These are phyloP conservation scores for Barbus barbus DNA, from an alignment of 2,113 vertebrate genomes.

Conservation along the genomic window DNA sequence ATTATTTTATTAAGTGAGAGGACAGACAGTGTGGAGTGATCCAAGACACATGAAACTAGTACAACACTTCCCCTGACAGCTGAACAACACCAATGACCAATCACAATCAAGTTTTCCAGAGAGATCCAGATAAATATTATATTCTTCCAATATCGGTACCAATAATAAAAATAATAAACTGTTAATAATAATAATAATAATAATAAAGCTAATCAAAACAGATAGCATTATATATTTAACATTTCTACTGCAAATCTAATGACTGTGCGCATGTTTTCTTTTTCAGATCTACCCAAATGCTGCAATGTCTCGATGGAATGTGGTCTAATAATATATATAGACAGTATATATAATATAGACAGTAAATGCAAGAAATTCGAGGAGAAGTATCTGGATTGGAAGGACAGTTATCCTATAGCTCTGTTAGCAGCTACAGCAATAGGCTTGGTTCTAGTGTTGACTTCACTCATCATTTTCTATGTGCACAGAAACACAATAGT, in stretches of 20 bases:
- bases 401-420: conserved; percentile 58
- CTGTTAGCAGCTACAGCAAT: conserved; percentile 56
- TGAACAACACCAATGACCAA: neutral
- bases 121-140: neutral
- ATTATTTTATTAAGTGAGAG: too few species aligned
- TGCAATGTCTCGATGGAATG: conserved; percentile 54
- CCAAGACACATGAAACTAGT: too few species aligned
- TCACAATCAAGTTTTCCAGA: neutral
- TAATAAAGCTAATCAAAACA: neutral
- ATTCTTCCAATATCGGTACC: neutral
- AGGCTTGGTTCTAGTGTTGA: conserved; percentile 60
- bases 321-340: too few species aligned
- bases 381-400: conserved; percentile 63
- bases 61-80: neutral
- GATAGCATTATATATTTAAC: neutral
- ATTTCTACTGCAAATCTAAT: neutral
- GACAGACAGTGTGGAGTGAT: too few species aligned
- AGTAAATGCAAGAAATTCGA: conserved; percentile 38
- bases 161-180: neutral
- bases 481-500: conserved; percentile 53
- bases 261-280: neutral
- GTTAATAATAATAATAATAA: too few species aligned
- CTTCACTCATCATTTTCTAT: conserved; percentile 55
- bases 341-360: too few species aligned
- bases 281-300: conserved; percentile 65